Evolutionary conservation across 1,140 invertebrate genomes (phyloP).

Genomic region (Calliopsis andreniformis): DNA sequence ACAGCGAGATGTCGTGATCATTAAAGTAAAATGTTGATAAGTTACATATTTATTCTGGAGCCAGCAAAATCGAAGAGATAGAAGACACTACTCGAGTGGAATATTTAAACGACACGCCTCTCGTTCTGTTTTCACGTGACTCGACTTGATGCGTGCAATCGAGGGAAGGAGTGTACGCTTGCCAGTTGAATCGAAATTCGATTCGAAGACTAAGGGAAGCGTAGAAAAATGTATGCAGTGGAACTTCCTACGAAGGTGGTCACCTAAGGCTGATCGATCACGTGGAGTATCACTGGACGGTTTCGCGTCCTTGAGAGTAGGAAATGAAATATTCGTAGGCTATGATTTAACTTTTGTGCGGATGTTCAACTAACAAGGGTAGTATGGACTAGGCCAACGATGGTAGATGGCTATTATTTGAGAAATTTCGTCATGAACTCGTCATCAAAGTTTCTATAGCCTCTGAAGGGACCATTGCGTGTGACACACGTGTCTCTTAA

Average conservation of each 20-base stretch:
- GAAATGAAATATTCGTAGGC: conserved; percentile 61
- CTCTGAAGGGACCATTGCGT: conserved; percentile 16
- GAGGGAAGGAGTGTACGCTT: too few relatives aligned
- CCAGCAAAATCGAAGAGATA: too few relatives aligned
- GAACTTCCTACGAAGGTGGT: conserved; percentile 4
- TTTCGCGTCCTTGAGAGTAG: conserved; percentile 47
- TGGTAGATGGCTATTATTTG: not conserved
- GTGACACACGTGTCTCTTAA: conserved; percentile 6
- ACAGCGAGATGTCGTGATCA: too few relatives aligned
- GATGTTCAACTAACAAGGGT: conserved; percentile 44
- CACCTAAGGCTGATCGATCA: conserved; percentile 46
- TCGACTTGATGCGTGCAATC: not conserved
- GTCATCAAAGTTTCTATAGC: conserved; percentile 28
- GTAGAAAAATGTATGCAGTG: not conserved
- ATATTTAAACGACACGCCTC: not conserved
- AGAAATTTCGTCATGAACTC: conserved; percentile 23
- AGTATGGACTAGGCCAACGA: conserved; percentile 6
- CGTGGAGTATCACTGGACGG: conserved; percentile 36
- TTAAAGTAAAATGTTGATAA: too few relatives aligned
- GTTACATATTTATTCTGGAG: too few relatives aligned
- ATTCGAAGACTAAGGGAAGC: conserved; percentile 4
- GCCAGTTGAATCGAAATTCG: not conserved
- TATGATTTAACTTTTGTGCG: conserved; percentile 45
- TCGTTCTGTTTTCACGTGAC: not conserved
- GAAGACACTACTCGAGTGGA: too few relatives aligned